phyloP scores from a whole-genome alignment of 2,113 vertebrate species.

The Hydropotes inermis region DNA sequence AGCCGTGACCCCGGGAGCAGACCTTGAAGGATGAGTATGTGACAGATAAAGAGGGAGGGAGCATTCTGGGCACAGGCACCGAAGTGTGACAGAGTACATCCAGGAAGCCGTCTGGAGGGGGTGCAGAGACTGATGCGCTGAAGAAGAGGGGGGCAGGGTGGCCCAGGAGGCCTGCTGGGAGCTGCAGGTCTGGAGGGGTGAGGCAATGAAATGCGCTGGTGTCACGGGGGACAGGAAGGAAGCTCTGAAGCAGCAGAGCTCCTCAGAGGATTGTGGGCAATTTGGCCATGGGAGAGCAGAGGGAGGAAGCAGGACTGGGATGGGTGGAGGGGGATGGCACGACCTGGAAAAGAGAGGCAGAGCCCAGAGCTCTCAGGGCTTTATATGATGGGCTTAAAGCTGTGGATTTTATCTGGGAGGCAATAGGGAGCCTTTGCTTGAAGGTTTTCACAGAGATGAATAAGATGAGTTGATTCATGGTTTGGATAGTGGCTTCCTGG shows the following conservation, averaged over 20 bases:
- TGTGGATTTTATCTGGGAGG: not conserved
- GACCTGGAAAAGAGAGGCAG: not conserved
- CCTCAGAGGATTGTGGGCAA: not conserved
- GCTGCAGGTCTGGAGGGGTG: not conserved
- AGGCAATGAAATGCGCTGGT: accelerated
- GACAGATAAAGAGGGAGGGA: not conserved
- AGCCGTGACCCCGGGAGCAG: not conserved
- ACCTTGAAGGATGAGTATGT: not conserved
- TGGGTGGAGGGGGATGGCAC: accelerated
- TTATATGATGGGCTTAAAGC: not conserved
- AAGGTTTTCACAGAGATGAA: not conserved
- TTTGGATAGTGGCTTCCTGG: not conserved
- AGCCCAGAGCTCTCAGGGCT: not conserved
- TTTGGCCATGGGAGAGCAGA: not conserved
- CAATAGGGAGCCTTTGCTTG: not conserved
- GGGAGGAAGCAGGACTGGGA: not conserved
- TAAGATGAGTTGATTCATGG: not conserved
- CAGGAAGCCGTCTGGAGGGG: not conserved
- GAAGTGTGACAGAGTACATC: not conserved
- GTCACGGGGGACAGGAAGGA: not conserved
- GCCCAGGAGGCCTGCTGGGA: not conserved
- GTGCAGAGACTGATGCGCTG: accelerated
- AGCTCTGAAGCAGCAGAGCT: not conserved
- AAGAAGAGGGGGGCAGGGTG: not conserved
- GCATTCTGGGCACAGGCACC: not conserved